Evolutionary conservation across 2,797 vertebrate genomes (phyloP), one percentile per base, ranked within the genome.

Genomic region (Cottoperca gobio): DNA sequence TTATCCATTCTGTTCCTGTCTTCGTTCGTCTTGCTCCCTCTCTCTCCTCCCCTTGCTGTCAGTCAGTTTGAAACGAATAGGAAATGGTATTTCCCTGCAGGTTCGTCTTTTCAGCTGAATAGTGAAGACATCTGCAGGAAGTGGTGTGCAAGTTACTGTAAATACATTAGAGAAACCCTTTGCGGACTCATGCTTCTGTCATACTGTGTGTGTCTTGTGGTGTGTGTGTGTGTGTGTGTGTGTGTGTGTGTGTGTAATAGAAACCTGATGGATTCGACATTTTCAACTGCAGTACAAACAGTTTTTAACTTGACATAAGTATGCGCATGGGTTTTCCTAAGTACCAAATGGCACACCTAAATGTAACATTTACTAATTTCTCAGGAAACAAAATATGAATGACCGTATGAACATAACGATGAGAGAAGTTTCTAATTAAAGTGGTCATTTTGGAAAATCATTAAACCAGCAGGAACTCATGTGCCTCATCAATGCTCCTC

Each of bases 71-170:
- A 74, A 62, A 52, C 60, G 17, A 58, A 59, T 9, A 83, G 77
- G 82, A 85, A 85, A 68, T 33, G 19, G 14, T 67, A 17, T 65
- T 85, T 65, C 61, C 64, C 78, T 42, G 53, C 45, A 50, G 58
- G 33, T 78, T 48, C 1, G 10, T 65, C 64, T 74, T 83, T 75
- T 60, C 35, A 75, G 67, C 42, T 69, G 7, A 80, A 66, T 49
- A 61, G 73, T 23, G 9, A 50, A 64, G 53, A 71, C 16, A 12
- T 65, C 21, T 13, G 52, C 55, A 72, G 79, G 78, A 84, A 78
- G 65, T 77, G 23, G 75, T 73, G 45, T 74, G 31, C 21, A 37
- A 53, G 9, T 79, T 64, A 61, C 46, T 58, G 67, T 76, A 61
- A 70, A 67, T 28, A 46, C 63, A 81, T 60, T 37, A 65, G 24